Conservation (phyloP, 2,113 vertebrate species). For the Ceratotherium simum region DNA sequence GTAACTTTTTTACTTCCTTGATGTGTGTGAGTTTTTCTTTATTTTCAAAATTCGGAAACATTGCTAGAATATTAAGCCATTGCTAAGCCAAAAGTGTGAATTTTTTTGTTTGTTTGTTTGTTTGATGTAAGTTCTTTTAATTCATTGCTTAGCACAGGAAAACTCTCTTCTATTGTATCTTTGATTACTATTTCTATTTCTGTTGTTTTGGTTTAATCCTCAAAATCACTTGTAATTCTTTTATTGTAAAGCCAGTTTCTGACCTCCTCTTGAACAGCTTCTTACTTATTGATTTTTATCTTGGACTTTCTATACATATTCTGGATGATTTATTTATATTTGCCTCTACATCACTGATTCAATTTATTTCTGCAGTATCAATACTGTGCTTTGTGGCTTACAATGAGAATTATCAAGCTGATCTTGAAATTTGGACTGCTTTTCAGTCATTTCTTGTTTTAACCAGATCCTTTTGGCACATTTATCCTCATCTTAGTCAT, state of each 20-base stretch:
- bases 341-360: neutral
- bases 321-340: neutral
- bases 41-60: slow-evolving; percentile 33
- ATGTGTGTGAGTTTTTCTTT: neutral
- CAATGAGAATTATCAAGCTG: neutral
- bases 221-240: neutral
- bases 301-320: neutral
- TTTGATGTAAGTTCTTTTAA: neutral
- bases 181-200: neutral
- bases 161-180: neutral
- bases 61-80: neutral
- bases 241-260: neutral
- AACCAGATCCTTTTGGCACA: neutral
- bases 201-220: neutral
- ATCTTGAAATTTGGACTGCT: neutral
- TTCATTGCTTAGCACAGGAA: slow-evolving; percentile 14
- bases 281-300: neutral
- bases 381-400: neutral
- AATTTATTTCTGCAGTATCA: neutral
- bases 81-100: neutral
- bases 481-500: neutral
- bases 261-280: neutral
- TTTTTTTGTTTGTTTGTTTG: neutral
- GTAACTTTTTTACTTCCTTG: neutral
- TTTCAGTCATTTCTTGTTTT: neutral